Evolutionary conservation across 2,797 vertebrate genomes (phyloP).

Genomic region (Tachyglossus aculeatus): DNA sequence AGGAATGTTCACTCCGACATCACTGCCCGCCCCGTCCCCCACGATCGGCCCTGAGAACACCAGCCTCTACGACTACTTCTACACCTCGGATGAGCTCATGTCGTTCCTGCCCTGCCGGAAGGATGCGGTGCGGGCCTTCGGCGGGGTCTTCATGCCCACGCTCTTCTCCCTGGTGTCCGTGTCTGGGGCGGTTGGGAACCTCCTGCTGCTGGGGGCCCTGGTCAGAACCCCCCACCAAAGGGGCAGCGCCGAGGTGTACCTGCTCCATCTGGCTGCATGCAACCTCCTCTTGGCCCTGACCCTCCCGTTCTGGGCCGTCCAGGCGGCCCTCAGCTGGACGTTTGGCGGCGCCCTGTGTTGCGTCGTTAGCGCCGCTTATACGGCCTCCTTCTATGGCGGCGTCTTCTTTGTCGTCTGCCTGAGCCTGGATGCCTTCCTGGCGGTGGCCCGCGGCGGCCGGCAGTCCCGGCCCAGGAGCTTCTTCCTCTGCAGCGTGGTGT

Average conservation of each 20-base stretch:
- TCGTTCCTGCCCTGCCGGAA: constrained; percentile 70
- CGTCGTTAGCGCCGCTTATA: constrained; percentile 65
- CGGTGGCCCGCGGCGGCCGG: constrained; percentile 45
- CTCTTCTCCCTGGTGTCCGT: constrained; percentile 69
- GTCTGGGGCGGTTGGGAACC: constrained; percentile 65
- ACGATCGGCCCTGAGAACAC: background rate
- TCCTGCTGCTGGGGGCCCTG: constrained; percentile 62
- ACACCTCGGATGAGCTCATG: constrained; percentile 33
- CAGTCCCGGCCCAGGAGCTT: constrained; percentile 18
- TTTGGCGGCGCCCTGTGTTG: constrained; percentile 72
- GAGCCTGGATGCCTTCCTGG: constrained; percentile 75
- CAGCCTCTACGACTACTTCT: constrained; percentile 61
- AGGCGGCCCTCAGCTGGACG: constrained; percentile 63
- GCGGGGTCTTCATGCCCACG: constrained; percentile 65
- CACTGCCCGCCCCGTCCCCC: background rate
- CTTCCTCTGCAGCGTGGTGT: constrained; percentile 30
- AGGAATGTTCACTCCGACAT: background rate
- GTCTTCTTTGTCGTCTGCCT: constrained; percentile 76
- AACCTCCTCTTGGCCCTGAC: constrained; percentile 74
- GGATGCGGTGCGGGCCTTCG: constrained; percentile 65
- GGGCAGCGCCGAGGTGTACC: constrained; percentile 58
- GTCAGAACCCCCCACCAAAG: constrained; percentile 46
- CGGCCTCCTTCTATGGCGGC: constrained; percentile 74
- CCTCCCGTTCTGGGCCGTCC: constrained; percentile 75
- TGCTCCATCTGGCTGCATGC: constrained; percentile 74